Percentiles rank a stretch among this genome's conserved stretches.
Evolutionary conservation across 2,888 invertebrate genomes (phyloP).

Genomic region (Cinara cedri): DNA sequence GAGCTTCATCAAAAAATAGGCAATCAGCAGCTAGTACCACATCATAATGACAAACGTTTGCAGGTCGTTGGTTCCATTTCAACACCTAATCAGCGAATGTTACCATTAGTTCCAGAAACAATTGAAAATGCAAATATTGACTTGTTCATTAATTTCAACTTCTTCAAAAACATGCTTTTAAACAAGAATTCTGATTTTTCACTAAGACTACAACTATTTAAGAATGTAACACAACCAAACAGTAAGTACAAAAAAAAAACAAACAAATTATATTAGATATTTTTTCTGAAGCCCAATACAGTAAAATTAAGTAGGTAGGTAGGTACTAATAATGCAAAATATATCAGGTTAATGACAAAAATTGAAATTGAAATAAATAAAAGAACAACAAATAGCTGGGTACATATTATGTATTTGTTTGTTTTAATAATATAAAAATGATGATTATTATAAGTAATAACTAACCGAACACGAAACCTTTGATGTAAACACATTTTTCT

Average conservation of each 20-base stretch:
- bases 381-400: not conserved
- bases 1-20: conserved; percentile 77
- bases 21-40: conserved; percentile 80
- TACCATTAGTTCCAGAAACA: conserved; percentile 47
- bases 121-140: conserved; percentile 36
- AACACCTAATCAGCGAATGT: conserved; percentile 63
- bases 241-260: not conserved
- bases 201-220: conserved; percentile 40
- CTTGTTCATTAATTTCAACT: conserved; percentile 32
- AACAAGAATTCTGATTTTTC: conserved; percentile 13
- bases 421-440: conserved; percentile 21
- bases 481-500: conserved; percentile 68
- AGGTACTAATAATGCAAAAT: conserved; percentile 18
- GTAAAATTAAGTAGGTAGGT: conserved; percentile 5
- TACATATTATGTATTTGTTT: not conserved
- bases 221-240: conserved; percentile 33
- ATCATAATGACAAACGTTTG: conserved; percentile 67
- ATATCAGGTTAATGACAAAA: conserved; percentile 34
- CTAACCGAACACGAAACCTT: conserved; percentile 53
- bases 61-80: conserved; percentile 65
- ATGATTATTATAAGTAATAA: conserved; percentile 49
- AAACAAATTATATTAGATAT: conserved; percentile 12
- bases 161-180: conserved; percentile 50
- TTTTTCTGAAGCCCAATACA: conserved; percentile 7
- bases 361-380: conserved; percentile 2